Evolutionary conservation across 2,888 invertebrate species (phyloP), one percentile per base, ranked within the genome.

Genomic region (Coelopa pilipes): DNA sequence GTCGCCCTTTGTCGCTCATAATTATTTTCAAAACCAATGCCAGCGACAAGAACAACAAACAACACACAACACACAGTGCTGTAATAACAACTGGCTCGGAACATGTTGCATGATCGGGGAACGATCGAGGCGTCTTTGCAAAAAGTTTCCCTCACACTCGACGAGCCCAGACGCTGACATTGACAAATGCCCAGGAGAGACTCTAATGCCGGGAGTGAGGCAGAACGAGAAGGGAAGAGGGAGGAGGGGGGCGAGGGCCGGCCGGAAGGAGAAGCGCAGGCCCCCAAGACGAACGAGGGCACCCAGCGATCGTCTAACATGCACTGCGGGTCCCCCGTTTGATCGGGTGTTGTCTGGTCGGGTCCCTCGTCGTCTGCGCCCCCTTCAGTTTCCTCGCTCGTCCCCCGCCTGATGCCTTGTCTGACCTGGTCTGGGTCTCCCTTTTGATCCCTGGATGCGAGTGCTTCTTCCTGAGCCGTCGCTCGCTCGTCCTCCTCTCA

Each of bases 181-280:
- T 72, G 72, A 75, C 72, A 72, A 75, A 72, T 72, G 63, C 69
- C 7, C 55, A 21, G 21, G 24, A 63, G 63, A 24, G 24, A n/a
- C 53, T 46, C 46, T n/a, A 19, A n/a, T 3, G 12, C 21, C 0
- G 13, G 13, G 68, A 11, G 9, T 47, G 55, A 4, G 45, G 47
- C 55, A 55, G 57, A 17, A 12, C 19, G 47, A 55, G 17, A 69
- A 13, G 34, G 5, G n/a, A 67, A 50, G 17, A 49, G 49, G 49
- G 49, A 10, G 49, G 10, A 49, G 10, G 49, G 13, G 13, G 13
- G 10, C 13, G 49, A 49, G 49, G 49, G 49, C 49, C 10, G 13
- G 49, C 10, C n/a, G 13, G 10, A 49, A 11, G 49, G 49, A 49
- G 49, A 49, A 49, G 49, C 13, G 10, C 10, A 59, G 21, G 21